Conservation (phyloP, 1,140 invertebrate species). For the Daktulosphaira vitifoliae region DNA sequence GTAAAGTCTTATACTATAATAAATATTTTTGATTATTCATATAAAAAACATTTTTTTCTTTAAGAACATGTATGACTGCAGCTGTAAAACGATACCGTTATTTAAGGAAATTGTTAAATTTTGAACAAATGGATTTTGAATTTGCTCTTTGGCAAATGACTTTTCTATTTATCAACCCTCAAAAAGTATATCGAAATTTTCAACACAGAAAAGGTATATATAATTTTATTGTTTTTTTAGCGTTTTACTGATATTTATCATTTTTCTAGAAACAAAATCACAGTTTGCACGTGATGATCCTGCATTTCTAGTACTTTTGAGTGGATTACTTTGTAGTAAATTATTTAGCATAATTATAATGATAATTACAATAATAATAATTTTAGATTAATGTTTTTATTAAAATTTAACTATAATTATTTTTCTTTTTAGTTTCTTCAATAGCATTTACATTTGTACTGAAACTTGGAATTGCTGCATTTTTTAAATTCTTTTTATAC, state of each 20-base stretch:
- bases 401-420: too few relatives aligned
- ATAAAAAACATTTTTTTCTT: background rate
- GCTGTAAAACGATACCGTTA: conserved; percentile 90
- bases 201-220: conserved; percentile 90
- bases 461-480: conserved; percentile 61
- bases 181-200: conserved; percentile 98
- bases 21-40: conserved; percentile 7
- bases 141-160: conserved; percentile 99
- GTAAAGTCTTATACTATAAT: conserved; percentile 7
- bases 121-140: conserved; percentile 99
- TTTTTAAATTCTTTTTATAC: conserved; percentile 82
- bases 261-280: conserved; percentile 84
- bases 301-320: conserved; percentile 89
- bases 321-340: conserved; percentile 76
- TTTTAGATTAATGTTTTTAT: background rate
- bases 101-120: conserved; percentile 80
- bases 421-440: conserved; percentile 66
- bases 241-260: conserved; percentile 21
- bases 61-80: conserved; percentile 65
- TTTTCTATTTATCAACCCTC: conserved; percentile 87
- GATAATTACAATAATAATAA: background rate
- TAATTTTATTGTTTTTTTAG: background rate
- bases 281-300: conserved; percentile 99
- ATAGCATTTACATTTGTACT: conserved; percentile 80
- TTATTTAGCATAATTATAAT: conserved; percentile 36